Evolutionary conservation across 2,113 vertebrate species (phyloP), one percentile per base, ranked within the genome.

Genomic region (Poecilia latipinna): DNA sequence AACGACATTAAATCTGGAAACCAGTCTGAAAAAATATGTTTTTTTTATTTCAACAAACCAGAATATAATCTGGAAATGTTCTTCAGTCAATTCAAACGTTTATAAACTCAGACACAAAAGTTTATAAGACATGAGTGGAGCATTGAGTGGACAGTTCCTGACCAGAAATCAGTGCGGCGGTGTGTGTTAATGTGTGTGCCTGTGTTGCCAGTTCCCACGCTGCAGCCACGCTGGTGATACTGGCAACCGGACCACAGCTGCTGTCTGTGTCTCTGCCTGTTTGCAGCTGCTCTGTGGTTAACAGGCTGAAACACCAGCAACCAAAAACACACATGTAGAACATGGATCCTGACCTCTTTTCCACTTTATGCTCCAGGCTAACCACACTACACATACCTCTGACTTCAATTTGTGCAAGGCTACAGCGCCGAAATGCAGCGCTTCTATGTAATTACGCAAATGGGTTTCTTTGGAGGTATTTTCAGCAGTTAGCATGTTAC

Each of bases 191-290:
- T 63, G n/a, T 72, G 71, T 68, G 68, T 69, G 24, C 26, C 12
- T 78, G 70, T 68, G 72, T 76, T 77, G 83, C 63, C 90, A 79
- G 86, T 92, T 92, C 91, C 86, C 90, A 92, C 90, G 83, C 82
- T 91, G 90, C 57, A 83, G 85, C 83, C 89, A 82, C 84, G 88
- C 72, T 76, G 85, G 78, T 82, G 83, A 86, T 75, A 75, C 72
- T 88, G 91, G 89, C 89, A 89, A 88, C 91, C 82, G 80, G 84
- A 77, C 83, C 77, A 80, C 91, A 92, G 89, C 91, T 92, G 91
- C 80, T 74, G 63, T 74, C 74, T 54, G 82, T 86, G 86, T 89
- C 72, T 63, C 70, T 70, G 73, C 61, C 79, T 48, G 72, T 11
- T 62, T 78, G 83, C 87, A 88, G 86, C 89, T 91, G 88, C 68